Conservation (phyloP, 2,888 invertebrate genomes). For the Sacculina carcini region DNA sequence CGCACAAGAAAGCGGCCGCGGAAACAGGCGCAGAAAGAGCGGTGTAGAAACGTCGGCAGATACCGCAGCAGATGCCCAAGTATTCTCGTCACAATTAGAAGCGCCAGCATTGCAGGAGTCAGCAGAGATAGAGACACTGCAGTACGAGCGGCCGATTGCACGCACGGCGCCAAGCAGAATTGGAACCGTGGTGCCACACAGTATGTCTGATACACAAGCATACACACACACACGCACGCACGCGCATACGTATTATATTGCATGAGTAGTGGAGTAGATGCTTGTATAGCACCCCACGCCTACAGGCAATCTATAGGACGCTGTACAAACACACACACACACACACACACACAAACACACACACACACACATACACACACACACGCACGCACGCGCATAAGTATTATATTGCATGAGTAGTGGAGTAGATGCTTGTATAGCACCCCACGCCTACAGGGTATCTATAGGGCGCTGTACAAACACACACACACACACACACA, state of each 20-base stretch:
- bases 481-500: neutral
- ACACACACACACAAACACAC: too few species aligned
- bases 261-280: neutral
- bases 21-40: slow-evolving; percentile 40
- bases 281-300: too few species aligned
- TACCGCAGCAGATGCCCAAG: too few species aligned
- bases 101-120: too few species aligned
- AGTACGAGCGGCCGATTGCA: slow-evolving; percentile 73
- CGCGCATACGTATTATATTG: neutral
- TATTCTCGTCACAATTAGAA: too few species aligned
- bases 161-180: slow-evolving; percentile 61
- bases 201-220: slow-evolving; percentile 28
- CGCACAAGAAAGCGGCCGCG: neutral
- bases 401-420: neutral
- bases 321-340: too few species aligned
- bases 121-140: too few species aligned
- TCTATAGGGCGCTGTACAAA: neutral
- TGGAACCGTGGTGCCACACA: slow-evolving; percentile 63
- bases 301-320: too few species aligned
- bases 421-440: neutral
- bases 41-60: too few species aligned
- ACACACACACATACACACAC: slow-evolving; percentile 12
- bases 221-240: slow-evolving; percentile 7
- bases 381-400: too few species aligned
- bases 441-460: neutral